Base-by-base conservation (phyloP, 2,888 invertebrate species). In the Cosmorhoe ocellata region DNA sequence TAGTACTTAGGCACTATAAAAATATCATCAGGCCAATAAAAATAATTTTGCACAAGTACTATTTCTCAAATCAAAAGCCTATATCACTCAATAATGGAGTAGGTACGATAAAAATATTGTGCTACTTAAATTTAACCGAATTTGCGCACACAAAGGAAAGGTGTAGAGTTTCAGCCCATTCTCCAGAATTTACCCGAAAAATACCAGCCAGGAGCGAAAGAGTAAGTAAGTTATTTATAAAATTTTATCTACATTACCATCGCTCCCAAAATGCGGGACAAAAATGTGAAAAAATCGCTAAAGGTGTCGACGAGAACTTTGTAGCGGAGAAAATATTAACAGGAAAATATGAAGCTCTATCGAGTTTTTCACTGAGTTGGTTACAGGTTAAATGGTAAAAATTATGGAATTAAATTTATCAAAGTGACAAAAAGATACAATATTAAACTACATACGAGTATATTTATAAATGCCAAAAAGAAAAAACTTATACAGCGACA, bases 301-400 rank as follows among this genome's bases (percentile, higher is more conserved):
- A 24, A 56, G 62, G 61, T 64, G 56, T 58, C 59, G 51, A 41
- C 59, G 51, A 41, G 44, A 66, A 57, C 51, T 56, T 62, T 11
- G 49, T 62, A 13, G 44, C 28, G 10, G 11, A n/a, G 55, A 63
- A 61, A 58, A 66, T 61, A 61, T 67, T 61, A 58, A 58, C 43
- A 31, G 37, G 46, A 64, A 63, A n/a, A n/a, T n/a, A n/a, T 61
- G 57, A 43, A 59, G 53, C 55, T 62, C 32, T 18, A 7, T 12
- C 14, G 12, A 10, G 32, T 41, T 30, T 42, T 45, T 27, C 32
- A 40, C 11, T 30, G 9, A 8, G 1, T 9, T 27, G 24, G n/a
- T 40, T 8, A 27, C 10, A 10, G 33, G 40, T 13, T n/a, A 40
- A 47, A 13, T 33, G 26, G 0, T 5, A 33, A 34, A 28, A 3